These are phyloP conservation scores for Marisa cornuarietis DNA, from an alignment of 1,140 invertebrate genomes.

Conservation along the genomic window DNA sequence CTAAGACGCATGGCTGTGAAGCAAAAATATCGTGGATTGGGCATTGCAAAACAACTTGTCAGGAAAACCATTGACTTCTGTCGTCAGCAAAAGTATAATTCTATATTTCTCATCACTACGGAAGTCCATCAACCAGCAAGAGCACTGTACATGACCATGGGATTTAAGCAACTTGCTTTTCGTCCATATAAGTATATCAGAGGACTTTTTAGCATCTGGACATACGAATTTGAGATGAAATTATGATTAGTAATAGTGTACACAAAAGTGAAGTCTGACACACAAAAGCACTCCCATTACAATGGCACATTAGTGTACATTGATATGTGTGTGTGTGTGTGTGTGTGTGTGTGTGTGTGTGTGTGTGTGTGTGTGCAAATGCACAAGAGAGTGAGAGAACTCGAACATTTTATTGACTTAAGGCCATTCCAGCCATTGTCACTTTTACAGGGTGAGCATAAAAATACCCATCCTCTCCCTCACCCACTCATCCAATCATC, in stretches of 20 bases:
- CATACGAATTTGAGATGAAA: conserved; percentile 36
- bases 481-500: too few relatives aligned
- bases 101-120: conserved; percentile 39
- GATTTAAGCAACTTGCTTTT: conserved; percentile 31
- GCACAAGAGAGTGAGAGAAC: background rate
- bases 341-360: too few relatives aligned
- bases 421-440: too few relatives aligned
- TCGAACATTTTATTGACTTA: too few relatives aligned
- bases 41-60: conserved; percentile 40
- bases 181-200: conserved; percentile 32
- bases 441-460: too few relatives aligned
- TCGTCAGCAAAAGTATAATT: conserved; percentile 26
- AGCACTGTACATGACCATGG: conserved; percentile 31
- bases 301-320: too few relatives aligned
- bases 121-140: conserved; percentile 40
- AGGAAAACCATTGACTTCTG: conserved; percentile 32
- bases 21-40: conserved; percentile 31
- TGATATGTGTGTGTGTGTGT: too few relatives aligned
- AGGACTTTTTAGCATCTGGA: conserved; percentile 35
- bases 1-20: conserved; percentile 43
- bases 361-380: too few relatives aligned
- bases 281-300: too few relatives aligned
- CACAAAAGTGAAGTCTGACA: background rate
- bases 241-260: background rate
- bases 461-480: too few relatives aligned